These are phyloP conservation scores for Leptopilina drosophilae DNA, from an alignment of 2,888 invertebrate genomes.

Conservation along the genomic window DNA sequence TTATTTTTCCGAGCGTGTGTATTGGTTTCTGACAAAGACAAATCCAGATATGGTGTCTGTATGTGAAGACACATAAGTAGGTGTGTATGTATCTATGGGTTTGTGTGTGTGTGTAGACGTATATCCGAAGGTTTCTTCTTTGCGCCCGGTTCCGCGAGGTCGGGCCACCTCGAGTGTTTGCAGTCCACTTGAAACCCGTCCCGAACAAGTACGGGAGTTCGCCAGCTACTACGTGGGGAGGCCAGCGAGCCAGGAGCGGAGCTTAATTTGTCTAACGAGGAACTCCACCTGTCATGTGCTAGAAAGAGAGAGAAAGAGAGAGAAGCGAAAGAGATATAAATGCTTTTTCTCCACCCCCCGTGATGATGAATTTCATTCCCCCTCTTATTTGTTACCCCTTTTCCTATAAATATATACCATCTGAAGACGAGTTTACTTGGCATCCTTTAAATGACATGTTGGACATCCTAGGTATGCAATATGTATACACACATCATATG, in stretches of 20 bases:
- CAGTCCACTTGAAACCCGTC: conserved; percentile 76
- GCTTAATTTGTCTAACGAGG: conserved; percentile 76
- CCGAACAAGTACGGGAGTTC: conserved; percentile 70
- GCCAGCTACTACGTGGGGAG: conserved; percentile 54
- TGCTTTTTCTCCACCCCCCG: background rate
- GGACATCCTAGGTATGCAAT: conserved; percentile 29
- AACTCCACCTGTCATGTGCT: conserved; percentile 71
- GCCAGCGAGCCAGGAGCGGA: conserved; percentile 58
- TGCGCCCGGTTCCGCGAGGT: conserved; percentile 61
- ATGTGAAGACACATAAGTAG: background rate
- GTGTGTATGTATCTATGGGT: no score
- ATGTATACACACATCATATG: background rate
- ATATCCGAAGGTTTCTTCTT: conserved; percentile 59
- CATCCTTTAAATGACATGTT: conserved; percentile 10
- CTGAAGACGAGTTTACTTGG: conserved; percentile 24
- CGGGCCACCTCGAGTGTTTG: conserved; percentile 74
- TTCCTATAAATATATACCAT: background rate
- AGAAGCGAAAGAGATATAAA: conserved; percentile 58
- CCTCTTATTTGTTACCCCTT: background rate
- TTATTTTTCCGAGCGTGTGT: conserved; percentile 18
- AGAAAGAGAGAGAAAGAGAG: conserved; percentile 60
- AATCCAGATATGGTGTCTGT: background rate
- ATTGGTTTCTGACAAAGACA: conserved; percentile 22
- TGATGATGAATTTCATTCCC: background rate
- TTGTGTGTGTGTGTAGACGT: background rate